Conservation (phyloP, 2,113 vertebrate species). For the Petromus typicus region DNA sequence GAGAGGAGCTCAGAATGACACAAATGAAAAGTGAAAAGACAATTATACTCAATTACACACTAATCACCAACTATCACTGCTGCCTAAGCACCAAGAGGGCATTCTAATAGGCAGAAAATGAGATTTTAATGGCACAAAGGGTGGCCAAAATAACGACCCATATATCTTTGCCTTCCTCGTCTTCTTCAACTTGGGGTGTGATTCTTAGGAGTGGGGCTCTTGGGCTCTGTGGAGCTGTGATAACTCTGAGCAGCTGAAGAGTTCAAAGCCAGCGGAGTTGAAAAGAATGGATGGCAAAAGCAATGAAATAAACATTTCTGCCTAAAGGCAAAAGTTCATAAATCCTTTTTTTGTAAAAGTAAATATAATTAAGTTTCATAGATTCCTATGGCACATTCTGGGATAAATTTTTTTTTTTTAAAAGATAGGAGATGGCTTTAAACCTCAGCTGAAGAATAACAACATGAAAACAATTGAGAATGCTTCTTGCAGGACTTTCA, state of each 20-base stretch:
- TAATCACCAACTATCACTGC: slow-evolving; percentile 96
- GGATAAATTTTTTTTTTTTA: slow-evolving; percentile 75
- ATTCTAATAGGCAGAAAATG: slow-evolving; percentile 99
- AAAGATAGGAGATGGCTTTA: slow-evolving; percentile 80
- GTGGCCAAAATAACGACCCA: slow-evolving; percentile 92
- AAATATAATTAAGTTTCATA: slow-evolving; percentile 92
- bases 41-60: slow-evolving; percentile 99
- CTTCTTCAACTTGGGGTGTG: slow-evolving; percentile 89
- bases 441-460: slow-evolving; percentile 82
- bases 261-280: slow-evolving; percentile 91
- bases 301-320: slow-evolving; percentile 93
- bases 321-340: slow-evolving; percentile 91
- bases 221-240: slow-evolving; percentile 89
- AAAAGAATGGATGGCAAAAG: slow-evolving; percentile 91
- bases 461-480: slow-evolving; percentile 81
- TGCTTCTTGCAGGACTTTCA: slow-evolving; percentile 77
- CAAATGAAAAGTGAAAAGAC: slow-evolving; percentile 99
- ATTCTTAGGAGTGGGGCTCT: slow-evolving; percentile 85
- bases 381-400: slow-evolving; percentile 87
- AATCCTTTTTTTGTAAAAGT: slow-evolving; percentile 90
- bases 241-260: slow-evolving; percentile 92
- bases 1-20: slow-evolving; percentile 94
- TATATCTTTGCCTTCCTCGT: slow-evolving; percentile 89
- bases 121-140: slow-evolving; percentile 99
- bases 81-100: slow-evolving; percentile 93